These are phyloP conservation scores for Sisor rabdophorus DNA, from an alignment of 2,113 vertebrate genomes.

Conservation along the genomic window DNA sequence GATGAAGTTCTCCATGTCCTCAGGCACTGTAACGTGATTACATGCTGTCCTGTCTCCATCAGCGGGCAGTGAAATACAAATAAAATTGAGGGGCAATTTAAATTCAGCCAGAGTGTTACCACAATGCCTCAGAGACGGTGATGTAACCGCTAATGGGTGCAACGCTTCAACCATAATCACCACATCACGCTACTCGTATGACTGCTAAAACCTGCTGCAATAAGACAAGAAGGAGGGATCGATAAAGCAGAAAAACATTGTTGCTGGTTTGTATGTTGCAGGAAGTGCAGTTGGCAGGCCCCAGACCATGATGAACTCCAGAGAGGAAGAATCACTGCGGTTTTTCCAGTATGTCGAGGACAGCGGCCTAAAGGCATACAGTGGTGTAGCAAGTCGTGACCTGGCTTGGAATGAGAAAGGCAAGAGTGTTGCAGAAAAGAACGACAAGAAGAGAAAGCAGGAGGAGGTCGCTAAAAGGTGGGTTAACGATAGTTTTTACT, in stretches of 20 bases:
- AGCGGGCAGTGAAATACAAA: not conserved
- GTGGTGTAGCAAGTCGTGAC: constrained; percentile 86
- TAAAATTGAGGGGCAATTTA: not conserved
- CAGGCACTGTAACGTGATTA: not conserved
- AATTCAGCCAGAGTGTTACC: constrained; percentile 15
- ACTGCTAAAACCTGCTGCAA: not conserved
- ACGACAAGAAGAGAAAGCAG: constrained; percentile 92
- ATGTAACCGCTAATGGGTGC: constrained; percentile 47
- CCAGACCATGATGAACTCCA: constrained; percentile 90
- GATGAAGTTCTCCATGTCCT: not conserved
- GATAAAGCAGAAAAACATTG: not conserved
- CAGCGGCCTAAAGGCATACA: constrained; percentile 90
- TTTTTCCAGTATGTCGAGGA: constrained; percentile 98
- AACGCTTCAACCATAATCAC: constrained; percentile 54
- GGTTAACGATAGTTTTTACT: not conserved
- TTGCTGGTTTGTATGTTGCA: constrained; percentile 58
- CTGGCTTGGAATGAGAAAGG: constrained; percentile 94
- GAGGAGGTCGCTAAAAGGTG: constrained; percentile 96
- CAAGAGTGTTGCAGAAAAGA: constrained; percentile 92
- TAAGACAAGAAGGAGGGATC: not conserved
- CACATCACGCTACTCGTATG: constrained; percentile 14
- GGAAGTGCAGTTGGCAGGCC: constrained; percentile 73
- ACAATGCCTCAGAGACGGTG: constrained; percentile 35
- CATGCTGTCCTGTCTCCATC: not conserved
- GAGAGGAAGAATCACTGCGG: constrained; percentile 84